Base-by-base conservation (phyloP, 2,797 vertebrate species). In the Urophycis tenuis region DNA sequence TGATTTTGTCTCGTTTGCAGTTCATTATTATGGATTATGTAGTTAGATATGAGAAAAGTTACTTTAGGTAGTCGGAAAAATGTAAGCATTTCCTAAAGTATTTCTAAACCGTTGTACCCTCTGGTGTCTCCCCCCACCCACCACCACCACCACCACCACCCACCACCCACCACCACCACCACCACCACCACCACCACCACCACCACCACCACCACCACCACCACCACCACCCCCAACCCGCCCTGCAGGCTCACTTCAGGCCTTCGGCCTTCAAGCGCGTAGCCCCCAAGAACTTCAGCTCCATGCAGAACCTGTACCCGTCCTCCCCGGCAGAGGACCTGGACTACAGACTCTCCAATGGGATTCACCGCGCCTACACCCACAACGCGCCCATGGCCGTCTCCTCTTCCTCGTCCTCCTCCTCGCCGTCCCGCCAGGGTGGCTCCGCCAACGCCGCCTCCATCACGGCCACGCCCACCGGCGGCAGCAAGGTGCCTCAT, bases 201-300 rank as follows among this genome's bases (percentile, higher is more conserved):
- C n/a, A n/a, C n/a, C n/a, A n/a, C n/a, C n/a, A n/a, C n/a, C n/a
- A n/a, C n/a, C n/a, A n/a, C n/a, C n/a, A n/a, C n/a, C n/a, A n/a
- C n/a, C n/a, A n/a, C n/a, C n/a, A n/a, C 41, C 15, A 1, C 41
- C 67, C 36, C 10, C 33, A 41, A 76, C 64, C 74, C 78, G 34
- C 49, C 60, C 34, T 74, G 32, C 72, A 99, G 97, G 93, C 94
- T 81, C 94, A 93, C 34, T 95, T 95, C 75, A 94, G 97, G 78
- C 95, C 96, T 0, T 97, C 97, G 0, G 95, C 96, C 69, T 98
- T 99, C 89, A 98, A 97, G 88, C 95, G 95, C 0, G 89, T 94
- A 75, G 93, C 92, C 0, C 95, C 95, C 12, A 97, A 97, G 87
- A 96, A 94, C 85, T 96, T 98, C 88, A 93, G 95, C 85, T 98